phyloP scores from a whole-genome alignment of 1,140 invertebrate genomes.

The Phymastichus coffea region DNA sequence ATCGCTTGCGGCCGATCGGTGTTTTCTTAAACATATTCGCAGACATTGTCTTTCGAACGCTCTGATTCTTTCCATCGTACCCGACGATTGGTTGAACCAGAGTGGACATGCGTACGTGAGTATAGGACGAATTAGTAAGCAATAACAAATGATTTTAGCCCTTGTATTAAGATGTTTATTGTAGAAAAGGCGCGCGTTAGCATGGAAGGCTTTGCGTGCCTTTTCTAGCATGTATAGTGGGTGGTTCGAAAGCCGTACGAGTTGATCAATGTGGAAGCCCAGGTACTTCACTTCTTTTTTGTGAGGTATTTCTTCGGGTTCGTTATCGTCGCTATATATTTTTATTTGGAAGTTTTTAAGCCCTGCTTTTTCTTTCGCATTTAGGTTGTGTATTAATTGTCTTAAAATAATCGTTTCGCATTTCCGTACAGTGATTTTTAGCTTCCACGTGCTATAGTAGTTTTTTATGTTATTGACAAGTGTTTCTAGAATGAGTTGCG shows the following conservation, averaged over 20 bases:
- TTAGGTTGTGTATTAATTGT: background rate
- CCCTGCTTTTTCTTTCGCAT: slow-evolving; percentile 2
- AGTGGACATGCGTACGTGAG: slow-evolving; percentile 3
- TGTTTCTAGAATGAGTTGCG: background rate
- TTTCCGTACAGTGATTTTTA: slow-evolving; percentile 26
- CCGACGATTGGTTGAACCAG: slow-evolving; percentile 5
- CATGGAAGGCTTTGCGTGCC: slow-evolving; percentile 4
- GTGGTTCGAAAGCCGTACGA: slow-evolving; percentile 10
- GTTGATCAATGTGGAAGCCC: slow-evolving; percentile 3
- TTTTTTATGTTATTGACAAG: slow-evolving; percentile 13
- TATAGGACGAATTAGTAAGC: background rate
- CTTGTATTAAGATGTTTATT: slow-evolving; percentile 21
- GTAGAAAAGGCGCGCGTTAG: slow-evolving; percentile 7
- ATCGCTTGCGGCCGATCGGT: background rate
- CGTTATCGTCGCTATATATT: background rate
- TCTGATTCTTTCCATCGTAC: slow-evolving; percentile 2
- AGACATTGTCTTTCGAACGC: background rate
- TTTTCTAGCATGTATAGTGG: slow-evolving; percentile 8
- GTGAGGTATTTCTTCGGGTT: background rate
- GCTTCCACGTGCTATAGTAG: slow-evolving; percentile 26
- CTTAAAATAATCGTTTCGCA: slow-evolving; percentile 31
- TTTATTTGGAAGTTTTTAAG: slow-evolving; percentile 23
- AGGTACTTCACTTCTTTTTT: background rate
- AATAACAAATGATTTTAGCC: slow-evolving; percentile 26
- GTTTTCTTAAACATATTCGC: background rate